Base-by-base conservation (phyloP, 2,888 invertebrate species). In the Biston stratarius region DNA sequence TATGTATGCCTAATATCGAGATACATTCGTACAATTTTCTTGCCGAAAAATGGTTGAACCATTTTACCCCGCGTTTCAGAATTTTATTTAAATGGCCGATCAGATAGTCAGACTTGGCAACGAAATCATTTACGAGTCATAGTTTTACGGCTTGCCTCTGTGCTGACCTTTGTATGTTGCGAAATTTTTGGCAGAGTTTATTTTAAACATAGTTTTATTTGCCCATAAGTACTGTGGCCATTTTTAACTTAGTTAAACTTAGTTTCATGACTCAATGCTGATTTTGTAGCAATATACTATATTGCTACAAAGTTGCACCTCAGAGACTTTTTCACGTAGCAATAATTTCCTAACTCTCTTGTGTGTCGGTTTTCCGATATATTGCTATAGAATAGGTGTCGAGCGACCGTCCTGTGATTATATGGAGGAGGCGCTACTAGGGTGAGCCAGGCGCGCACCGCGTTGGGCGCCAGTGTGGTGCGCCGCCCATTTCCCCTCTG, bases 371-470 rank as follows among this genome's bases (percentile, higher is more conserved):
- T 78, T 82, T 80, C 72, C 76, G 76, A 79, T 82, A 74, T 80
- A 80, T 82, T 77, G 80, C 80, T 81, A 80, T 76, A 77, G 77
- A 77, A 80, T 83, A 84, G 85, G 84, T 89, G 88, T 88, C 85
- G 85, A 86, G 87, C 86, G 87, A 88, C 85, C 86, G 87, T 89
- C 80, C 82, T 85, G 86, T 91, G 91, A 90, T 92, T 90, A 88
- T 85, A 81, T 84, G 83, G 84, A 86, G 86, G 86, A 81, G 87
- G 84, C 79, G 83, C 78, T 77, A 74, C 73, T 61, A 60, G 79
- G 78, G 83, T 84, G 85, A 81, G 83, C 81, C 79, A 77, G 79
- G 75, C 82, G 82, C 84, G 75, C 78, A 83, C 83, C 84, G 75
- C 78, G 83, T 82, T 81, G 86, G 86, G 87, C 83, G 87, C 85